Evolutionary conservation across 1,140 invertebrate species (phyloP).

Genomic region (Drosophila littoralis): DNA sequence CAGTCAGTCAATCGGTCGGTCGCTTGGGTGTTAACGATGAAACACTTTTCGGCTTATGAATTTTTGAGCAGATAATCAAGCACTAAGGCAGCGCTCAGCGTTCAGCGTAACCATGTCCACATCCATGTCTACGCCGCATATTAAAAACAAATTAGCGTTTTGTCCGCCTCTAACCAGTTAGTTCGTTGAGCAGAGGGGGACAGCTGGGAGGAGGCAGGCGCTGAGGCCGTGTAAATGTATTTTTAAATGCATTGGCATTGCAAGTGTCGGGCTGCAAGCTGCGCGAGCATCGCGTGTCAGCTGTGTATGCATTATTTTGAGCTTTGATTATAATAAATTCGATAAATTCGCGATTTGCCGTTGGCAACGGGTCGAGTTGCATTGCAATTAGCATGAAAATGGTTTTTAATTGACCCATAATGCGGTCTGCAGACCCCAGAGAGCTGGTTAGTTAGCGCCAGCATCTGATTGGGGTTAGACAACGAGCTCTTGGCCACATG

Average conservation of each 20-base stretch:
- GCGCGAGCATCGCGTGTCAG: slow-evolving; percentile 40
- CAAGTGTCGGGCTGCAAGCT: background rate
- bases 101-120: slow-evolving; percentile 22
- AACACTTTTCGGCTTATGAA: slow-evolving; percentile 78
- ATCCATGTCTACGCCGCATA: slow-evolving; percentile 49
- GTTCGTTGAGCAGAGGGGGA: background rate
- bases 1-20: background rate
- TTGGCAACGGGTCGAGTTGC: slow-evolving; percentile 14
- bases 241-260: slow-evolving; percentile 57
- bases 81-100: slow-evolving; percentile 8
- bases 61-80: slow-evolving; percentile 72
- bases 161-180: slow-evolving; percentile 28
- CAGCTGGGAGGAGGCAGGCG: background rate
- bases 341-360: slow-evolving; percentile 33
- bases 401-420: slow-evolving; percentile 76
- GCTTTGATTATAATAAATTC: slow-evolving; percentile 42
- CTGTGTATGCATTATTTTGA: slow-evolving; percentile 44
- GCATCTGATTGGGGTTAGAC: slow-evolving; percentile 29
- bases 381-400: slow-evolving; percentile 70
- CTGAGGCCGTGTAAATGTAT: slow-evolving; percentile 42
- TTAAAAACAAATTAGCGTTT: slow-evolving; percentile 80
- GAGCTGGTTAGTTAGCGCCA: slow-evolving; percentile 52
- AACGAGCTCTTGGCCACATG: slow-evolving; percentile 1
- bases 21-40: slow-evolving; percentile 68
- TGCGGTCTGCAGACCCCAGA: slow-evolving; percentile 48